Conservation (phyloP, 2,113 vertebrate genomes). For the Steatornis caripensis region DNA sequence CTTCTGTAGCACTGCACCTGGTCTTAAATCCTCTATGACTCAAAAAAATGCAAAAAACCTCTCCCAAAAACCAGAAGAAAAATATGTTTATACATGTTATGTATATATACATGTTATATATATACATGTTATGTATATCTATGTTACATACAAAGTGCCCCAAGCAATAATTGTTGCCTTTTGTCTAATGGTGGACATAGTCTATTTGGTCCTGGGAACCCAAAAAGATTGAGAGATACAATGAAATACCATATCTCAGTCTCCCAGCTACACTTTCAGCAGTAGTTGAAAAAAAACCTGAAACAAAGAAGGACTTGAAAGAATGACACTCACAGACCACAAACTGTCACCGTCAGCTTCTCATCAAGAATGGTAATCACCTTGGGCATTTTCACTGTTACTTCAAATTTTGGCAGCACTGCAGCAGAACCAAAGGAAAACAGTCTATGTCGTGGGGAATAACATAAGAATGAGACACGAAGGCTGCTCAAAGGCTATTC, state of each 20-base stretch:
- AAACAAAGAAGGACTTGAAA: not conserved
- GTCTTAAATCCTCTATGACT: not conserved
- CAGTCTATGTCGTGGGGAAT: not conserved
- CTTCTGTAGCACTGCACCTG: not conserved
- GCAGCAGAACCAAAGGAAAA: conserved; percentile 7
- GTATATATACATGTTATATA: too few species aligned
- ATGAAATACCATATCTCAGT: not conserved
- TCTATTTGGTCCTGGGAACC: not conserved
- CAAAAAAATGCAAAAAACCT: not conserved
- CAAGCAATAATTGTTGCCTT: not conserved
- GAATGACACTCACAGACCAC: conserved; percentile 67
- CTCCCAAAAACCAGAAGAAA: not conserved
- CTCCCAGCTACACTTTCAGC: not conserved
- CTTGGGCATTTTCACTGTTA: conserved; percentile 61
- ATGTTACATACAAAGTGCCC: not conserved
- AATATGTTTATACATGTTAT: not conserved
- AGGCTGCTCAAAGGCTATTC: not conserved
- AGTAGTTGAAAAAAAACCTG: not conserved
- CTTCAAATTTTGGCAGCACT: conserved; percentile 77
- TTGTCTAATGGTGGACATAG: not conserved
- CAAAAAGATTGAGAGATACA: not conserved
- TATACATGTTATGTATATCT: not conserved
- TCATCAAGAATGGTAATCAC: conserved; percentile 68
- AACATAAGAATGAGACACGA: not conserved
- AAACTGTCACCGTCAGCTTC: conserved; percentile 57